Conservation (phyloP, 37 sponge, comb jelly and placozoan species). For the Bolinopsis microptera region DNA sequence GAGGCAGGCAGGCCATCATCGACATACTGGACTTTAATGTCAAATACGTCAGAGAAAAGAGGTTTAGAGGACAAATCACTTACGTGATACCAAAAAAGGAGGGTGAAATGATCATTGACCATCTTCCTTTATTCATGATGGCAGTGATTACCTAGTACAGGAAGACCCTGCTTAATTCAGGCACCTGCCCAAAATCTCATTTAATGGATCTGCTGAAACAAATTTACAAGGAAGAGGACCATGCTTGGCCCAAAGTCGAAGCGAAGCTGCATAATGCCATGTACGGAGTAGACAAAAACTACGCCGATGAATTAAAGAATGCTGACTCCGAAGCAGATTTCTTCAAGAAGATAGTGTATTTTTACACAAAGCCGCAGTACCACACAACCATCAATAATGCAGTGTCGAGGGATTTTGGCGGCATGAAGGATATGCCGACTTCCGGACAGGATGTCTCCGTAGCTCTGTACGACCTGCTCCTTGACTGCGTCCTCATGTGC, state of each 20-base stretch:
- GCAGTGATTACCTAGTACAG: not conserved
- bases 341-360: not conserved
- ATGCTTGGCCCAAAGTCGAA: not conserved
- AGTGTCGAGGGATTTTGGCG: not conserved
- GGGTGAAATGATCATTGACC: not conserved
- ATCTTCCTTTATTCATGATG: not conserved
- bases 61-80: not conserved
- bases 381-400: not conserved
- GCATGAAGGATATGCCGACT: not conserved
- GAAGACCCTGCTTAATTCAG: not conserved
- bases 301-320: not conserved
- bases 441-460: not conserved
- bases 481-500: not conserved
- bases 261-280: not conserved
- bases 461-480: not conserved
- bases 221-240: not conserved
- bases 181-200: not conserved
- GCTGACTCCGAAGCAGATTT: not conserved
- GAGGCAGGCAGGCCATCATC: not conserved
- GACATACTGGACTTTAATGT: not conserved
- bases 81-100: not conserved
- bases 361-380: not conserved
- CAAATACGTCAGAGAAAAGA: not conserved
- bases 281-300: not conserved
- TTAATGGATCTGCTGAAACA: not conserved